Conservation (phyloP, 2,113 vertebrate species). For the Notechis scutatus region DNA sequence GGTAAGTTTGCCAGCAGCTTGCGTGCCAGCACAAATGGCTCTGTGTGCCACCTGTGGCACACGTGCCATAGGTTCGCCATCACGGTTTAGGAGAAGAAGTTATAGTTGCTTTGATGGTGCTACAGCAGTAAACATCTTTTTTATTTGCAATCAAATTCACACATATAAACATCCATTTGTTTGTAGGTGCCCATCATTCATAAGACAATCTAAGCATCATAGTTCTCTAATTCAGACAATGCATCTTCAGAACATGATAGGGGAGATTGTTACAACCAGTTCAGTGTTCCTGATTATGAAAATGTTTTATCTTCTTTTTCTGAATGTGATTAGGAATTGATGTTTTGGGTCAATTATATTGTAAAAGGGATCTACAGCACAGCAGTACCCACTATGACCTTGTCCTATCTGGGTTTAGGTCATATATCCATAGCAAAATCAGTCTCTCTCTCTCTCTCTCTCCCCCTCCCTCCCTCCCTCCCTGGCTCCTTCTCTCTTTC, state of each 20-base stretch:
- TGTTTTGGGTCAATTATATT: background rate
- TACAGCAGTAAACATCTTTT: background rate
- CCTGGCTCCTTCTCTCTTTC: background rate
- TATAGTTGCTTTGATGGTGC: background rate
- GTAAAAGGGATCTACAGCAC: background rate
- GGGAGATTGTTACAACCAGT: background rate
- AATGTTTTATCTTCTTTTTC: background rate
- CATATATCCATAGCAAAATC: background rate
- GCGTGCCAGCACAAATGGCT: too few relatives aligned
- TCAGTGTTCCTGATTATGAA: background rate
- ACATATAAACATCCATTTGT: background rate
- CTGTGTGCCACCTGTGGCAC: too few relatives aligned
- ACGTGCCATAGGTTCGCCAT: too few relatives aligned
- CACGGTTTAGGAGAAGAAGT: background rate
- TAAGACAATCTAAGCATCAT: background rate
- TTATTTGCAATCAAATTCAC: background rate
- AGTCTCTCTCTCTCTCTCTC: background rate
- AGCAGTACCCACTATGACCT: background rate
- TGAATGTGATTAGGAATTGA: background rate
- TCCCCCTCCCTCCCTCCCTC: too few relatives aligned
- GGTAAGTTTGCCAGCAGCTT: too few relatives aligned
- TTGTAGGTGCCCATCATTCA: background rate
- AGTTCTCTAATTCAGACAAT: background rate
- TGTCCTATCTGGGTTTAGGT: background rate
- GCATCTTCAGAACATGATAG: background rate